Conservation (phyloP, 2,888 invertebrate species). For the Neuroscelio doddi region DNA sequence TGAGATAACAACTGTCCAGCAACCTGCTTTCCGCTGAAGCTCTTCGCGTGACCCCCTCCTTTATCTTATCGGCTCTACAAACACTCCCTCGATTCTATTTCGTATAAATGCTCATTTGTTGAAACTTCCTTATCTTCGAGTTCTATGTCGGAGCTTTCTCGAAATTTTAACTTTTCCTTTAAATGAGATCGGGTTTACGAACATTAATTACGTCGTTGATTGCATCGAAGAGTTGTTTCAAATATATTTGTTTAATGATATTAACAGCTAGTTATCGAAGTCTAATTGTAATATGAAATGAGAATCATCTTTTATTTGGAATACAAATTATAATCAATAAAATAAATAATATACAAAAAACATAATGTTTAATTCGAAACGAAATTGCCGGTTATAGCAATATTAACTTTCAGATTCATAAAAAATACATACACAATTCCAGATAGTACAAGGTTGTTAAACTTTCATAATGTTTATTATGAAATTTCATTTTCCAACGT, state of each 20-base stretch:
- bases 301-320: too few species aligned
- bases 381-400: too few species aligned
- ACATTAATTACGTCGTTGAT: background rate
- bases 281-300: too few species aligned
- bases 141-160: slow-evolving; percentile 34
- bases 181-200: background rate
- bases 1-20: slow-evolving; percentile 64
- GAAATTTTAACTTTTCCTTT: background rate
- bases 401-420: too few species aligned
- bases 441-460: slow-evolving; percentile 7
- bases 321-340: too few species aligned
- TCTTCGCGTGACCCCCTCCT: slow-evolving; percentile 21
- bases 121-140: slow-evolving; percentile 57
- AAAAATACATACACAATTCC: background rate
- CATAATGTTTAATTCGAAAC: too few species aligned
- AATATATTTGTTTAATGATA: too few species aligned
- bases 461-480: slow-evolving; percentile 11
- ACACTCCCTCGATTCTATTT: slow-evolving; percentile 19
- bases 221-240: too few species aligned
- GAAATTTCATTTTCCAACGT: slow-evolving; percentile 13
- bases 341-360: too few species aligned
- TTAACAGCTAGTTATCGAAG: too few species aligned
- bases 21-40: slow-evolving; percentile 31
- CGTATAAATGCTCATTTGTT: slow-evolving; percentile 47
- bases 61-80: slow-evolving; percentile 34